These are phyloP conservation scores for Aphaenogaster rudis DNA, from an alignment of 1,140 invertebrate genomes.

Conservation along the genomic window DNA sequence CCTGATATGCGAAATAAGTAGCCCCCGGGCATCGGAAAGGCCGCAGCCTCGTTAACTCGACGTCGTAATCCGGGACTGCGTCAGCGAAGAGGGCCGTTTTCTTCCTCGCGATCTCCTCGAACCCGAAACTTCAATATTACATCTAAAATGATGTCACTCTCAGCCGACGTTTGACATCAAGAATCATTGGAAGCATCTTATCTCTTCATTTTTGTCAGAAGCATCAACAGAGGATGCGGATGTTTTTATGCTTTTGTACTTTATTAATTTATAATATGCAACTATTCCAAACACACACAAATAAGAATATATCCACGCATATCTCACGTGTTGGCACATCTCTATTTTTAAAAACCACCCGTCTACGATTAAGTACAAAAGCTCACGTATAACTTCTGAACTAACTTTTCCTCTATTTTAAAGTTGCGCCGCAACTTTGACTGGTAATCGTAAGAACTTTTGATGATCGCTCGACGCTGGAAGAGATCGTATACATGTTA, in stretches of 20 bases:
- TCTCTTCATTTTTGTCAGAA: background rate
- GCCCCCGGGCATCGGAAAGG: constrained; percentile 73
- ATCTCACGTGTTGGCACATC: background rate
- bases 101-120: constrained; percentile 16
- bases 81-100: constrained; percentile 40
- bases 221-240: background rate
- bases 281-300: background rate
- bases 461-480: constrained; percentile 13
- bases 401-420: background rate
- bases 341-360: background rate
- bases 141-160: background rate
- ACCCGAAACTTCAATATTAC: constrained; percentile 6
- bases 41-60: constrained; percentile 71
- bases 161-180: background rate
- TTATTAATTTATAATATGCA: background rate
- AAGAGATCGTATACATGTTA: constrained; percentile 59
- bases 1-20: constrained; percentile 81
- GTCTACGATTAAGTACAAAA: background rate
- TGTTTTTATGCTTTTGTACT: background rate
- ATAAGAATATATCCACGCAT: too few species aligned
- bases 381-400: background rate
- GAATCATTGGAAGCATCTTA: background rate
- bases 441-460: constrained; percentile 38
- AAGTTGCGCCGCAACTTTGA: constrained; percentile 18
- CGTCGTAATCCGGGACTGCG: constrained; percentile 63